phyloP scores from a whole-genome alignment of 2,797 vertebrate genomes.

The Hapalemur alaotrensis region DNA sequence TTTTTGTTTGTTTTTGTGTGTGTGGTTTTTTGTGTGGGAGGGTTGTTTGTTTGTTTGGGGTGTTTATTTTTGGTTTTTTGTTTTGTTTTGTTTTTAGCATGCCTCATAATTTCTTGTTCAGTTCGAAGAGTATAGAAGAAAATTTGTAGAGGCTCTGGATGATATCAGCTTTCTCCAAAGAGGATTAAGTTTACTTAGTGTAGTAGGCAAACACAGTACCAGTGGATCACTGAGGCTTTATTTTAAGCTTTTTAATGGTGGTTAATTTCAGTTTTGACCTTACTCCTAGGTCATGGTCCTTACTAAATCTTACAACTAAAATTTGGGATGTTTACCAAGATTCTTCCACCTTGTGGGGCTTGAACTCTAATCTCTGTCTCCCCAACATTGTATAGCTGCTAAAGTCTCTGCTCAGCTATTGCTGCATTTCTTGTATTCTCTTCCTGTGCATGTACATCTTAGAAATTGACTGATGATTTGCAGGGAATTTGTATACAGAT shows the following conservation, averaged over 20 bases:
- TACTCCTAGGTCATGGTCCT: background rate
- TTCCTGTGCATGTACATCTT: background rate
- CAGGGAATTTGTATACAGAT: background rate
- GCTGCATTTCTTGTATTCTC: background rate
- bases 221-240: background rate
- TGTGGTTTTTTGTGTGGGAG: too few relatives aligned
- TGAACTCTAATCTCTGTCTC: background rate
- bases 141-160: background rate
- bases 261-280: background rate
- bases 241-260: conserved; percentile 9
- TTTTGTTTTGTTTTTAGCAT: background rate
- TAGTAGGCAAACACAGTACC: background rate
- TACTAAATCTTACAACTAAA: background rate
- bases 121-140: background rate
- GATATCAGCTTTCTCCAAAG: background rate
- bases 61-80: background rate
- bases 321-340: background rate
- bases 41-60: background rate
- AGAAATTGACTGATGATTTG: background rate
- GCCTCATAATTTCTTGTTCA: conserved; percentile 17
- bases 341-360: background rate
- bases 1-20: background rate
- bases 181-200: background rate
- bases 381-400: background rate
- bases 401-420: conserved; percentile 1